Evolutionary conservation across 2,113 vertebrate species (phyloP).

Genomic region (Rostratula benghalensis): DNA sequence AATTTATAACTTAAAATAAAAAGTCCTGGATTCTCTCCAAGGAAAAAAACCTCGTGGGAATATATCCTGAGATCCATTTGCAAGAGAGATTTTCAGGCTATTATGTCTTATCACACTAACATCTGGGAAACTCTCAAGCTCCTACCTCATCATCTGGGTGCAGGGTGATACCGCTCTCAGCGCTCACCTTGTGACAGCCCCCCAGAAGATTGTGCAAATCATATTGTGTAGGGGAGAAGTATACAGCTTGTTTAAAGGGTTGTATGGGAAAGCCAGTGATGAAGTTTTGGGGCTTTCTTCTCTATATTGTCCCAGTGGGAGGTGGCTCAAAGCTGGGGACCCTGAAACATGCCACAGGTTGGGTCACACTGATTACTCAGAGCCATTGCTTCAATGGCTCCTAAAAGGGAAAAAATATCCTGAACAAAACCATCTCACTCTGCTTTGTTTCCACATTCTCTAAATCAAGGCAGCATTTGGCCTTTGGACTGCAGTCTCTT

Average conservation of each 20-base stretch:
- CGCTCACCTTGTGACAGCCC: neutral
- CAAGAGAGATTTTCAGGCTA: neutral
- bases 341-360: neutral
- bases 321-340: neutral
- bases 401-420: neutral
- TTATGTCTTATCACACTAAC: neutral
- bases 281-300: neutral
- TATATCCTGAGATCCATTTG: neutral
- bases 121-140: neutral
- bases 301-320: fast-evolving
- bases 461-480: neutral
- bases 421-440: fast-evolving
- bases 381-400: fast-evolving
- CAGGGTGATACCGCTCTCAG: neutral
- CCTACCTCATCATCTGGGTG: fast-evolving
- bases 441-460: neutral
- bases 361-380: neutral
- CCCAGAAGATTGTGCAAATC: neutral
- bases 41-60: neutral
- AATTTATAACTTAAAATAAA: constrained; percentile 16
- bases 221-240: fast-evolving
- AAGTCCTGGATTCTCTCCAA: neutral
- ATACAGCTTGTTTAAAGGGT: fast-evolving
- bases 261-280: neutral
- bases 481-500: neutral